These are phyloP conservation scores for Helicoverpa assulta DNA, from an alignment of 2,888 invertebrate species.

Conservation along the genomic window DNA sequence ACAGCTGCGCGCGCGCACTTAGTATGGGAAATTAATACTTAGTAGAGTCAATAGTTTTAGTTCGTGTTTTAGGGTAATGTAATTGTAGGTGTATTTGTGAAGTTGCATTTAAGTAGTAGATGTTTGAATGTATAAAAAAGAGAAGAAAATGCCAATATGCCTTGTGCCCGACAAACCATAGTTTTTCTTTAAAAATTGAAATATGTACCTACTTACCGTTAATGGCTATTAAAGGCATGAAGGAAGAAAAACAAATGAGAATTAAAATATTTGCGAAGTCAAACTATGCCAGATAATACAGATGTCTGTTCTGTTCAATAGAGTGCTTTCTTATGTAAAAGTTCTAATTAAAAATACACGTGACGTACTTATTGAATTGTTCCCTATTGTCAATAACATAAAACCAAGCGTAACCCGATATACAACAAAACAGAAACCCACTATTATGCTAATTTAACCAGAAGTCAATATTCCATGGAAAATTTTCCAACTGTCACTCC, in stretches of 20 bases:
- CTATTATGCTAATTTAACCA: conserved; percentile 5
- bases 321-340: neutral
- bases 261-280: too few species aligned
- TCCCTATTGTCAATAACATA: neutral
- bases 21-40: conserved; percentile 52
- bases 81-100: neutral
- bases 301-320: too few species aligned
- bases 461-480: conserved; percentile 8
- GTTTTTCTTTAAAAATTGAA: too few species aligned
- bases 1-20: conserved; percentile 63
- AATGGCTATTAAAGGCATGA: too few species aligned
- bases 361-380: neutral
- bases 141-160: neutral
- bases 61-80: conserved; percentile 11
- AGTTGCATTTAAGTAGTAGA: neutral
- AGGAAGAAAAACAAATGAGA: too few species aligned
- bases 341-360: neutral
- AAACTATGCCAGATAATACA: too few species aligned
- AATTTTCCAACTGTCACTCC: conserved; percentile 20
- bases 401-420: neutral
- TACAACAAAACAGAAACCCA: neutral
- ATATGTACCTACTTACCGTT: too few species aligned
- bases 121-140: neutral
- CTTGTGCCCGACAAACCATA: too few species aligned
- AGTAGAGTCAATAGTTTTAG: conserved; percentile 44